Percentiles rank a stretch among this genome's conserved stretches.
Evolutionary conservation across 2,888 invertebrate genomes (phyloP).

Genomic region (Hylaea fasciaria): DNA sequence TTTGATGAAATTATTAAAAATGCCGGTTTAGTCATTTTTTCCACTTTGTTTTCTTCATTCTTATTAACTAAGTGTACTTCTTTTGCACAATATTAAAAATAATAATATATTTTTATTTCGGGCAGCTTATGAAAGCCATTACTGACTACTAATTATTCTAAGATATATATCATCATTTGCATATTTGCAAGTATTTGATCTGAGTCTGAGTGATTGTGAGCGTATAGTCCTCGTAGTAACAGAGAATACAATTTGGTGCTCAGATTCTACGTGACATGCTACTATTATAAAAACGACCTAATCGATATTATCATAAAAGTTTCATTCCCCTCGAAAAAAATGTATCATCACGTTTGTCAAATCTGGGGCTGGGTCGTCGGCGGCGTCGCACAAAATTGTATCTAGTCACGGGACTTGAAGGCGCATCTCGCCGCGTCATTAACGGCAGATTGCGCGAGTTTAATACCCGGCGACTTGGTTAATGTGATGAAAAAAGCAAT

Average conservation of each 20-base stretch:
- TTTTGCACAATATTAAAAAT: too few species aligned
- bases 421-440: conserved; percentile 79
- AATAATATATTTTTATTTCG: too few species aligned
- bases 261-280: too few species aligned
- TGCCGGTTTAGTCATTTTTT: conserved; percentile 21
- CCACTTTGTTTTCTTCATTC: not conserved
- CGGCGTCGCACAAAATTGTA: conserved; percentile 63
- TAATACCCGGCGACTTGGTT: conserved; percentile 74
- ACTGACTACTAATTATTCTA: too few species aligned
- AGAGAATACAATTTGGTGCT: too few species aligned
- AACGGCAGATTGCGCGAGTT: conserved; percentile 75
- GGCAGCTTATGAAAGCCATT: too few species aligned
- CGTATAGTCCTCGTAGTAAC: too few species aligned
- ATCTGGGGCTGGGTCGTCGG: conserved; percentile 39
- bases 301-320: conserved; percentile 37
- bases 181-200: too few species aligned
- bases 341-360: conserved; percentile 49
- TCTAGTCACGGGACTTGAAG: conserved; percentile 74
- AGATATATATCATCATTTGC: too few species aligned
- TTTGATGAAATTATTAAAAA: conserved; percentile 38
- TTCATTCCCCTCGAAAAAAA: conserved; percentile 35
- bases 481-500: conserved; percentile 78
- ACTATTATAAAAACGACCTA: conserved; percentile 18
- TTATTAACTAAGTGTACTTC: too few species aligned
- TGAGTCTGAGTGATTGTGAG: too few species aligned